Evolutionary conservation across 2,797 vertebrate genomes (phyloP), one percentile per base, ranked within the genome.

Genomic region (Microhierax caerulescens): DNA sequence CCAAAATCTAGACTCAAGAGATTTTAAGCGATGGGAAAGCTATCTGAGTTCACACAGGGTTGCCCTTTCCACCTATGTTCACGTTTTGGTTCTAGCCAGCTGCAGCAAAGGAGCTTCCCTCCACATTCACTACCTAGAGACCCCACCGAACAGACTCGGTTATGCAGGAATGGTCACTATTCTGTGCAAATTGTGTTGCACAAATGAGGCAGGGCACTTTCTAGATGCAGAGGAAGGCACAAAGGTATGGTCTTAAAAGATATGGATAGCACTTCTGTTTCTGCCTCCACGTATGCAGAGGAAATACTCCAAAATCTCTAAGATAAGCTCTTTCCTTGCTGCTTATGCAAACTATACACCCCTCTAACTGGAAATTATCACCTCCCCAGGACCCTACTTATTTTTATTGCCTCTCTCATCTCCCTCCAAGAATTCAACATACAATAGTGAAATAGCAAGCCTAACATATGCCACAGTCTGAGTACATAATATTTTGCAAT

Each of bases 401-500:
- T 69, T 94, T 91, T 94, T 78, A 75, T 61, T 85, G 50, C 43
- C 43, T 83, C 57, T 80, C 80, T 84, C 47, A 63, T 88, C 37
- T 67, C 48, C 32, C 36, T 37, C 21, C 36, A 81, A 60, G 50
- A 93, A 70, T 79, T 91, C 84, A 74, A 77, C 28, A 56, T 23
- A 83, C n/a, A 88, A 50, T 53, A 79, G 59, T 61, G 61, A 94
- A 96, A 84, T 48, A 92, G 18, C 32, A 48, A 90, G 39, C 47
- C 61, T 86, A 86, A 84, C 43, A 70, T 84, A 90, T 63, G 59
- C 76, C 69, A 80, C 68, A 86, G 75, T 45, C 27, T 67, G n/a
- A 91, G 51, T 73, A 90, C 67, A 92, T 78, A 91, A 78, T 95
- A 95, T 96, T 96, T 96, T 93, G 74, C 59, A 90, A 90, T 92